Conservation (phyloP, 2,888 invertebrate genomes). For the Dynastes tityus region DNA sequence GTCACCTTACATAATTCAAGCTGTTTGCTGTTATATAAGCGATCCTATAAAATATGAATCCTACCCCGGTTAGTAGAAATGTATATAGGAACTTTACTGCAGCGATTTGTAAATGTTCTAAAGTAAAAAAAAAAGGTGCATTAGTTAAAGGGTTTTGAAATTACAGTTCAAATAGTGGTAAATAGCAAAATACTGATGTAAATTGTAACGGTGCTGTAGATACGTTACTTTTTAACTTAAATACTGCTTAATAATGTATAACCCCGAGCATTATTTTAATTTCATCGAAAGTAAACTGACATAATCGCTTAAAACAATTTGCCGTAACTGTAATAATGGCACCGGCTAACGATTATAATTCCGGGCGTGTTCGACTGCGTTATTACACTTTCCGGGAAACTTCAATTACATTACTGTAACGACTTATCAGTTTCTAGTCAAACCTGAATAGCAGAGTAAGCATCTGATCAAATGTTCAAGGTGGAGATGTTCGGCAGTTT, state of each 20-base stretch:
- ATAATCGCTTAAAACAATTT: conserved; percentile 21
- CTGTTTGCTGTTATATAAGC: not conserved
- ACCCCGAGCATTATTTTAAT: conserved; percentile 5
- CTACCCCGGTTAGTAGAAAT: not conserved
- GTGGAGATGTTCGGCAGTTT: conserved; percentile 42
- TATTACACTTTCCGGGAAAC: conserved; percentile 49
- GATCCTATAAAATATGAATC: not conserved
- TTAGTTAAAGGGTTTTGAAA: too few species aligned
- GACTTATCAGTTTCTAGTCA: conserved; percentile 51
- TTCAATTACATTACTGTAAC: conserved; percentile 51
- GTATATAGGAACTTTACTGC: not conserved
- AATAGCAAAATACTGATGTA: too few species aligned
- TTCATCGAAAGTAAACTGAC: not conserved
- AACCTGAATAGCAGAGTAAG: conserved; percentile 49
- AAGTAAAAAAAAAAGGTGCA: too few species aligned
- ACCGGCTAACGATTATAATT: conserved; percentile 45
- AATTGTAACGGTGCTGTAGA: too few species aligned
- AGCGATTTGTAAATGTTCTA: too few species aligned
- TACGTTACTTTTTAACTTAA: not conserved
- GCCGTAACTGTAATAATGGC: conserved; percentile 11
- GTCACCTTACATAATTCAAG: not conserved
- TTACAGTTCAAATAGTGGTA: too few species aligned
- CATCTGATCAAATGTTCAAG: conserved; percentile 43
- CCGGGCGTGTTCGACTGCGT: conserved; percentile 41
- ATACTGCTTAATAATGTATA: not conserved